Evolutionary conservation across 2,888 invertebrate genomes (phyloP), one percentile per base, ranked within the genome.

Genomic region (Andrena trimmerana): DNA sequence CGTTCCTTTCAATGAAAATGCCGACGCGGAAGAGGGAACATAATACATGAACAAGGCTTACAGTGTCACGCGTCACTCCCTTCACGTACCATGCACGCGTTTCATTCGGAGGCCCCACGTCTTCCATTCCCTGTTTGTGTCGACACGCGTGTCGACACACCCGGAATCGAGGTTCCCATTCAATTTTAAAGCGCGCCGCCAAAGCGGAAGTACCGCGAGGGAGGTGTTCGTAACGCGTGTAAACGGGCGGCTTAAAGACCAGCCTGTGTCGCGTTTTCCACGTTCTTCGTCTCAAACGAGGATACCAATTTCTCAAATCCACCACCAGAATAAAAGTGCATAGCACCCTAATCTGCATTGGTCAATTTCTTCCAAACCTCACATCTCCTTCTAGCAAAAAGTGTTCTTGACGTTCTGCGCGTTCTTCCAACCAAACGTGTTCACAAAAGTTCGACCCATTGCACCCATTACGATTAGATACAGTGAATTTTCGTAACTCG

Each of bases 111-210:
- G 80, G 83, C 87, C 89, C 88, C 88, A 82, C 85, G 74, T 84
- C 82, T 85, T 87, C 84, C 84, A 86, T 90, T 89, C 88, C 85
- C 84, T 79, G 79, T 86, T 78, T 81, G 85, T 87, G 87, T 87
- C 77, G 70, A 86, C 73, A 76, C 81, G 86, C 85, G 87, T 90
- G 90, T 90, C 91, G 91, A 91, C 91, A 90, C 89, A 90, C 90
- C 89, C 83, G 90, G 89, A 92, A 91, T 91, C 88, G 91, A 91
- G 88, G 75, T 85, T 84, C 84, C 42, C 81, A 82, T 87, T 86
- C 87, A 87, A 87, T 89, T 89, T 89, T 89, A 88, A 88, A 89
- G 60, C 77, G 77, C 75, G 65, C 68, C 77, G 60, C 77, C 67
- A 29, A 67, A 82, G 79, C 81, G 66, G 65, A 78, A 86, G 68